phyloP scores from a whole-genome alignment of 2,888 invertebrate genomes.

The Malthinus flaveolus region DNA sequence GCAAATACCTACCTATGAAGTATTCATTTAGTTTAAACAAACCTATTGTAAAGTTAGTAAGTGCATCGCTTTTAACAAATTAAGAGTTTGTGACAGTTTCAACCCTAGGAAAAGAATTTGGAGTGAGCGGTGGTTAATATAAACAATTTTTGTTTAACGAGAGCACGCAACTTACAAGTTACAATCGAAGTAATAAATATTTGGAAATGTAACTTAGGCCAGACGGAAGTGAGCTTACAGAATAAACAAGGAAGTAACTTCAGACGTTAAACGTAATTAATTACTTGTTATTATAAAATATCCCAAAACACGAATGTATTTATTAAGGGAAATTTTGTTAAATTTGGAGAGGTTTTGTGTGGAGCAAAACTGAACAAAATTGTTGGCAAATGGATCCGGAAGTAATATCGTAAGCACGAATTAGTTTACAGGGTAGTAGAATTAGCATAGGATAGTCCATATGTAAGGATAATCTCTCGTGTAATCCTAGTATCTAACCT shows the following conservation, averaged over 20 bases:
- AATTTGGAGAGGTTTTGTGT: slow-evolving; percentile 11
- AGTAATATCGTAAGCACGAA: slow-evolving; percentile 27
- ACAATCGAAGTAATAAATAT: background rate
- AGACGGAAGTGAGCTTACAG: background rate
- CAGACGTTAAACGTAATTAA: slow-evolving; percentile 5
- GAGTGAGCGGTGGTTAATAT: too few relatives aligned
- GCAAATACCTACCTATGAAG: too few relatives aligned
- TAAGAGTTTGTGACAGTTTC: too few relatives aligned
- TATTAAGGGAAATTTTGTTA: slow-evolving; percentile 9
- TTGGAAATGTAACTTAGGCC: background rate
- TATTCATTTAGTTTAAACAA: too few relatives aligned
- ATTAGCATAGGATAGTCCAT: slow-evolving; percentile 52
- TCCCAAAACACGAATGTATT: background rate
- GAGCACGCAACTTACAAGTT: too few relatives aligned
- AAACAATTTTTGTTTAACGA: too few relatives aligned
- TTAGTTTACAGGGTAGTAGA: slow-evolving; percentile 37
- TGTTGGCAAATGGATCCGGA: slow-evolving; percentile 25
- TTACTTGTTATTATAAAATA: slow-evolving; percentile 3
- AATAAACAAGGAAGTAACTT: slow-evolving; percentile 5
- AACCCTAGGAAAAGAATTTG: too few relatives aligned
- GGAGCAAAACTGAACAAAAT: slow-evolving; percentile 16
- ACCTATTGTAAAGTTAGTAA: too few relatives aligned
- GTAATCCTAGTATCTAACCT: slow-evolving; percentile 50
- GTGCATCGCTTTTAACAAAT: too few relatives aligned
- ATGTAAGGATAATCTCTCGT: slow-evolving; percentile 53